phyloP scores from a whole-genome alignment of 2,797 vertebrate species.

The Muscicapa striata region DNA sequence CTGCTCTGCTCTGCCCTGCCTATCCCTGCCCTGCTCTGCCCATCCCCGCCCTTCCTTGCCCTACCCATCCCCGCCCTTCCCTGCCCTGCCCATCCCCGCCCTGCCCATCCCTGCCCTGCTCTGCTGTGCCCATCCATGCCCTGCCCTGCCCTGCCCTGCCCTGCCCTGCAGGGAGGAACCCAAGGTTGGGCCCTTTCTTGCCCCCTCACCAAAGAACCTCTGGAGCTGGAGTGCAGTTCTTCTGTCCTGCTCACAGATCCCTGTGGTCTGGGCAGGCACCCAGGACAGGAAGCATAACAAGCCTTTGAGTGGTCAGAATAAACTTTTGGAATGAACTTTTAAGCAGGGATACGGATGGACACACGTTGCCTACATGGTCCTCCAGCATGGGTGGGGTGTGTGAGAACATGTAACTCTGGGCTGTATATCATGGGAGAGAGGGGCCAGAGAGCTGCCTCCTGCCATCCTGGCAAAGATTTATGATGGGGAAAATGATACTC shows the following conservation, averaged over 20 bases:
- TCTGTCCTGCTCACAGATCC: background rate
- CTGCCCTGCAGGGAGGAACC: background rate
- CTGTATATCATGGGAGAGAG: background rate
- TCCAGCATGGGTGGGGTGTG: rapidly evolving
- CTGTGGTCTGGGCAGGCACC: background rate
- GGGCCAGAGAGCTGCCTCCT: background rate
- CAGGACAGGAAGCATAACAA: background rate
- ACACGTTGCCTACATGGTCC: rapidly evolving
- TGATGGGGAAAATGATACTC: background rate
- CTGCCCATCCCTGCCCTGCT: too few relatives aligned
- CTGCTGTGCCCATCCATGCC: too few relatives aligned
- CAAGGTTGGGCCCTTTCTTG: background rate
- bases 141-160: too few relatives aligned
- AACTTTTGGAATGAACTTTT: background rate
- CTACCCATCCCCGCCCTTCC: too few relatives aligned
- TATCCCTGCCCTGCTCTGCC: too few relatives aligned
- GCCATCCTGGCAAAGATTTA: background rate
- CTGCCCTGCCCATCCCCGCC: too few relatives aligned
- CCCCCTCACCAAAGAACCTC: background rate
- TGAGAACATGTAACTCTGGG: background rate
- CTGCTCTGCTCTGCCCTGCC: too few relatives aligned
- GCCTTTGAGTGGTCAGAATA: background rate
- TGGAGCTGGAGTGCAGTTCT: background rate
- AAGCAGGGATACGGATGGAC: background rate
- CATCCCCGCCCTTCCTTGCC: too few relatives aligned